Conservation (phyloP, 2,113 vertebrate genomes). For the Bubo bubo region DNA sequence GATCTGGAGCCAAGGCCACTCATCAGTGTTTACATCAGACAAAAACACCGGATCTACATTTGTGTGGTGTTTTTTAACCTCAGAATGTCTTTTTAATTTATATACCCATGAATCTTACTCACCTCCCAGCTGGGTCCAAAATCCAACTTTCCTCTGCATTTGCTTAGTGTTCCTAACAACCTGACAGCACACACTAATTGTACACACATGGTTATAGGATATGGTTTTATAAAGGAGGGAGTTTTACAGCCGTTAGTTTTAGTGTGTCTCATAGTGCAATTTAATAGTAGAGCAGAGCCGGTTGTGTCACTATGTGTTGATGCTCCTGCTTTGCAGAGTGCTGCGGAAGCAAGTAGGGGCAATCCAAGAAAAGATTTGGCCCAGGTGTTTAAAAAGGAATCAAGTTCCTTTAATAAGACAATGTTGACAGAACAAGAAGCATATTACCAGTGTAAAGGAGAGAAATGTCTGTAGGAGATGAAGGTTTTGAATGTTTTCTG, state of each 20-base stretch:
- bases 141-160: constrained; percentile 3
- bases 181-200: neutral
- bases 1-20: neutral
- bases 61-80: neutral
- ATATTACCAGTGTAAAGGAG: neutral
- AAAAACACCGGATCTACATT: neutral
- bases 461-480: neutral
- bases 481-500: neutral
- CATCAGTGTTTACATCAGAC: neutral
- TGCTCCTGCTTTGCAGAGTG: neutral
- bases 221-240: neutral
- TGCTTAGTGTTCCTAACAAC: neutral
- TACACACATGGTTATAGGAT: neutral
- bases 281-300: neutral
- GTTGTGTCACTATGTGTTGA: neutral
- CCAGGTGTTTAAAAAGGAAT: neutral
- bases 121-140: neutral
- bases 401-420: neutral
- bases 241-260: neutral
- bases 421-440: neutral
- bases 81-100: constrained; percentile 7
- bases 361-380: neutral
- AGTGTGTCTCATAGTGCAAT: neutral
- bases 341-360: neutral
- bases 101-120: neutral